Percentiles rank a stretch among this genome's conserved stretches.
These are phyloP conservation scores for Cebidichthys violaceus DNA, from an alignment of 2,113 vertebrate species.

Conservation along the genomic window DNA sequence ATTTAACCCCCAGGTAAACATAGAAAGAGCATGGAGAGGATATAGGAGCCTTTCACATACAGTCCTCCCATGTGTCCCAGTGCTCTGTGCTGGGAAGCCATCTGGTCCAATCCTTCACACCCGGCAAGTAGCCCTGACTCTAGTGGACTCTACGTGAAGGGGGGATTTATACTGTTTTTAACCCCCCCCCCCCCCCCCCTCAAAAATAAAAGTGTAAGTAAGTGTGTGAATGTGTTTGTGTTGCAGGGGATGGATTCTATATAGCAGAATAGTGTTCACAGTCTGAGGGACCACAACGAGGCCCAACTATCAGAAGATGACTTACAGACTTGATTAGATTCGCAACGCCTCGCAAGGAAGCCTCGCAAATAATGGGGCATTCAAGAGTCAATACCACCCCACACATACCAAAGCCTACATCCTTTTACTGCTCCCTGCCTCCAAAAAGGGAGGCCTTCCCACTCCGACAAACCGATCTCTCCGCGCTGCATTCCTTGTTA, in stretches of 20 bases:
- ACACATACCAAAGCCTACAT: constrained; percentile 63
- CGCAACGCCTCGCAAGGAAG: constrained; percentile 58
- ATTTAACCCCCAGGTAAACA: constrained; percentile 45
- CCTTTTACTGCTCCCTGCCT: constrained; percentile 49
- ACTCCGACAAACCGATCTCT: constrained; percentile 55
- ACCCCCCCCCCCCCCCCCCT: neutral
- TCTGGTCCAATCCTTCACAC: constrained; percentile 70
- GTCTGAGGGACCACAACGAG: constrained; percentile 25
- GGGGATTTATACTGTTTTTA: constrained; percentile 30
- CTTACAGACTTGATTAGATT: constrained; percentile 60
- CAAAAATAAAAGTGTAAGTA: neutral
- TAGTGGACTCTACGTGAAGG: constrained; percentile 19
- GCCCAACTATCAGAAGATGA: constrained; percentile 34
- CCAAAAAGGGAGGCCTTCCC: constrained; percentile 45
- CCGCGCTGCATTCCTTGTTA: constrained; percentile 54
- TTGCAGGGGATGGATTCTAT: neutral
- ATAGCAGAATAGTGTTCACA: neutral
- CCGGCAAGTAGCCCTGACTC: constrained; percentile 43
- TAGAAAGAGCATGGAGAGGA: constrained; percentile 22
- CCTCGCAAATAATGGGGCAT: constrained; percentile 67
- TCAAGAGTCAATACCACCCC: constrained; percentile 68
- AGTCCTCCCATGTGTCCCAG: constrained; percentile 46
- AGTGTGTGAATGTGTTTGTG: neutral
- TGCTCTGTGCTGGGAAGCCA: constrained; percentile 68
- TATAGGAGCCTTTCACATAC: constrained; percentile 44